Evolutionary conservation across 2,888 invertebrate species (phyloP), one percentile per base, ranked within the genome.

Genomic region (Sussaba pulchella): DNA sequence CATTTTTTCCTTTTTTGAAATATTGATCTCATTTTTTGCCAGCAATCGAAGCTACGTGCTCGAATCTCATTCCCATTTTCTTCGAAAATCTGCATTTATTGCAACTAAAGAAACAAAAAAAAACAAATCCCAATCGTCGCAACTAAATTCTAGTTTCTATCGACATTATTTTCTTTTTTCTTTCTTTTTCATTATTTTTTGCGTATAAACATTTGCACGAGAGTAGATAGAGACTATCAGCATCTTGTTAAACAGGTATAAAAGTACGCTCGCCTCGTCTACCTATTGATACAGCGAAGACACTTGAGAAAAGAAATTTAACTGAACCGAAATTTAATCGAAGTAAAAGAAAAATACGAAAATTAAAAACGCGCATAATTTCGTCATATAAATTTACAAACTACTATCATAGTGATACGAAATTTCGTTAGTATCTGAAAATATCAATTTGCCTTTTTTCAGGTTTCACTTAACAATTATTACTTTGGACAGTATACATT

Each of bases 361-460:
- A 31, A 26, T 1, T 14, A 31, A 36, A 57, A 57, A 57, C 57
- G 57, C 57, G 26, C 54, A 26, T 64, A 43, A 9, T 36, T 69
- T 45, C 50, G n/a, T 59, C 75, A 41, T 75, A 67, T 71, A 36
- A 50, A 66, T 72, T 71, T 72, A 75, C 71, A 75, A 66, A 67
- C 80, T 75, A 80, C 14, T 57, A 57, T 50, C 31, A 70, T 70
- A 50, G 57, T 21, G 66, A 71, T 75, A 75, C 66, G 80, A 80
- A 75, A 75, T 80, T 80, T 80, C 43, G 50, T 71, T 67, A 14
- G 66, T 75, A 80, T 67, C 66, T 72, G 80, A 80, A 80, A 80
- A 80, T 80, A 80, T 80, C n/a, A 45, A 80, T 76, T 75, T 67
- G 21, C 59, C 50, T 78, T 57, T 45, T 66, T 47, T 43, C 19